Base-by-base conservation (phyloP, 1,140 invertebrate genomes). In the Saxidomus purpurata region DNA sequence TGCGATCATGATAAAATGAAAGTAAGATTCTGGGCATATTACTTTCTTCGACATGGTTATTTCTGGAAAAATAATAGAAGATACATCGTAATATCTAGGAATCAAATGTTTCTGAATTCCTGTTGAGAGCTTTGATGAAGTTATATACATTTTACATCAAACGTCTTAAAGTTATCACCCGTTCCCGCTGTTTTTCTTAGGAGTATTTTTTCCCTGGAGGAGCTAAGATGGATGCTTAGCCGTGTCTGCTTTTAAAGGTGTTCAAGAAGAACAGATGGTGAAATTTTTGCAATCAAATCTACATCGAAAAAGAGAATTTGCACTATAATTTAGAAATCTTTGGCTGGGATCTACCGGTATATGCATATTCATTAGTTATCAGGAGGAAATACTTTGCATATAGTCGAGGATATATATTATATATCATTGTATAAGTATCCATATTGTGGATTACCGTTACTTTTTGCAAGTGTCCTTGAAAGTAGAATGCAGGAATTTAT, bases 201-300 rank as follows among this genome's bases (percentile, higher is more conserved):
- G 67, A 71, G 17, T 4, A 43, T 43, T 43, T 15, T 43, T 43
- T 15, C 15, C 43, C 43, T 8, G 15, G 43, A 15, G n/a, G n/a
- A n/a, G n/a, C n/a, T n/a, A n/a, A n/a, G n/a, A n/a, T n/a, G n/a
- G n/a, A n/a, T n/a, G n/a, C n/a, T n/a, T n/a, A n/a, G n/a, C n/a
- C n/a, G n/a, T n/a, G 43, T 4, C 43, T 8, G 6, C 43, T 43
- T 15, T 43, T 36, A 19, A 38, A 67, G 28, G 25, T 67, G 61
- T 67, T 67, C 28, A 31, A 31, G 47, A 80, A 36, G 19, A 80
- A 52, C 77, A 80, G 77, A 80, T 80, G 40, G 77, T 80, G 77
- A 28, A 80, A 22, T 59, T 28, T 15, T 55, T 31, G 25, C 31
- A 80, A 55, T 80, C 19, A 31, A 49, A n/a, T 8, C 19, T 55